Evolutionary conservation across 2,888 invertebrate species (phyloP), one percentile per base, ranked within the genome.

Genomic region (Phragmatobia fuliginosa): DNA sequence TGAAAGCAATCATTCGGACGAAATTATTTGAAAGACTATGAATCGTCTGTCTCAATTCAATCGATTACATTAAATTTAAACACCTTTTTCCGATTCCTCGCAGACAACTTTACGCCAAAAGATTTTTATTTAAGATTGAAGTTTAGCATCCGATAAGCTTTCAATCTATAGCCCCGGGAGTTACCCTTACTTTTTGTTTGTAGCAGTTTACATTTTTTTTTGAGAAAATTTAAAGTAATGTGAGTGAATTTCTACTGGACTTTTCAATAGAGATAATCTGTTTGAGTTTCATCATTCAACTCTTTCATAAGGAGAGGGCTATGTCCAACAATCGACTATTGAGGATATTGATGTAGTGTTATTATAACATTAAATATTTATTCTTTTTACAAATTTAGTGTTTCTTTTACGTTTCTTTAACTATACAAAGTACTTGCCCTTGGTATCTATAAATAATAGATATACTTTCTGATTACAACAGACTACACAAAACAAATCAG

Each of bases 101-200:
- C 18, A 14, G 11, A 8, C 8, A 32, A 32, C 25, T 38, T 38
- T 8, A 10, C n/a, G 25, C 33, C 11, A 61, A 38, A 61, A 14
- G 33, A 61, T 61, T 61, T 33, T 61, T 33, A 33, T 61, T 33
- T 33, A 25, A 61, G 38, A 61, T 38, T 36, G 25, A 61, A 61
- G 61, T 61, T 36, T 32, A 59, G 38, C 36, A 25, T 33, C 36
- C 36, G 33, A 36, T 61, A 36, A 61, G 33, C 61, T 36, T 38
- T 61, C 38, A 33, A 61, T 61, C 21, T 33, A 16, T 38, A 14
- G 36, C 38, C 61, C 38, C n/a, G 25, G 38, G 61, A 36, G 36
- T 16, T 61, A 25, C 38, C 61, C 33, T 61, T n/a, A 25, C 32
- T 61, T 61, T 36, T 61, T 14, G 38, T 61, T 61, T 61, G 14